Percentiles rank a stretch among this genome's conserved stretches.
These are phyloP conservation scores for Garrulus glandarius DNA, from an alignment of 2,797 vertebrate species.

Conservation along the genomic window DNA sequence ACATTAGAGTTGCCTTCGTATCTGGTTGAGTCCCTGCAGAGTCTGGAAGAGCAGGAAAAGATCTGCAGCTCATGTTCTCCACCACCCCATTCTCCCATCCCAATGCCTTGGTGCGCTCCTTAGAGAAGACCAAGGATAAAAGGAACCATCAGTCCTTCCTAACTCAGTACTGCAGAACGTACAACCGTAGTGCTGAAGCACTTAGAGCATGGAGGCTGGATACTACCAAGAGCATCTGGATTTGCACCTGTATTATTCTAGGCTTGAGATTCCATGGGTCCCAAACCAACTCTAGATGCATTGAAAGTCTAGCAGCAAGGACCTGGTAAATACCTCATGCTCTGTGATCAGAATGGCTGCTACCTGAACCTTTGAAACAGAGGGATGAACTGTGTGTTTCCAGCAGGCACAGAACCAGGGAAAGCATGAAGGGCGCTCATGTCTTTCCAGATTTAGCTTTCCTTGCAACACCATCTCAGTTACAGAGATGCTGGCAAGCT, in stretches of 20 bases:
- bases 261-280: not conserved
- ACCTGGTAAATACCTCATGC: not conserved
- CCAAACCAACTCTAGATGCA: not conserved
- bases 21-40: not conserved
- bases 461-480: not conserved
- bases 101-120: not conserved
- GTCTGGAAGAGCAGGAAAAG: not conserved
- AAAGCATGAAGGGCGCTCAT: accelerated
- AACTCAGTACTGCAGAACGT: not conserved
- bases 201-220: not conserved
- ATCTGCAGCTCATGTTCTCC: not conserved
- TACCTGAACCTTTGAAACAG: not conserved
- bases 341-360: not conserved
- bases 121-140: not conserved
- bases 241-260: not conserved
- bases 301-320: not conserved
- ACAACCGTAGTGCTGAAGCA: not conserved
- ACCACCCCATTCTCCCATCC: not conserved
- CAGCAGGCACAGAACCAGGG: not conserved
- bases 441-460: not conserved
- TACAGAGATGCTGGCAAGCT: not conserved
- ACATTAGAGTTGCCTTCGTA: not conserved
- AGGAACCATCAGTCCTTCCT: not conserved
- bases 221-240: not conserved
- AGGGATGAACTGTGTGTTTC: not conserved